These are phyloP conservation scores for Shinisaurus crocodilurus DNA, from an alignment of 2,113 vertebrate genomes.

Conservation along the genomic window DNA sequence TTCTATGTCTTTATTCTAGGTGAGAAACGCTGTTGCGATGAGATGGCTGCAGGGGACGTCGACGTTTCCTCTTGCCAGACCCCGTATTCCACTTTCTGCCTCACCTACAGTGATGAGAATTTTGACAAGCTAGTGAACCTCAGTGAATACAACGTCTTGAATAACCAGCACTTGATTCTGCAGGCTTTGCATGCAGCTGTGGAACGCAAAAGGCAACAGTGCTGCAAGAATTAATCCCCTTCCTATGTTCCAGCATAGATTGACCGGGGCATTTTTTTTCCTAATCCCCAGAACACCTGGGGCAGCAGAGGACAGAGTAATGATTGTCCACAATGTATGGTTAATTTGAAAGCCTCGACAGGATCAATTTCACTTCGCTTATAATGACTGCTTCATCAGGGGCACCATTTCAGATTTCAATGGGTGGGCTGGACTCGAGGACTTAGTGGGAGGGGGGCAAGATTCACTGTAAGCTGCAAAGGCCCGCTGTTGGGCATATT, in stretches of 20 bases:
- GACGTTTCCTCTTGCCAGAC: constrained; percentile 71
- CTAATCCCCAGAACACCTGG: background rate
- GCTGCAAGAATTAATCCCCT: constrained; percentile 34
- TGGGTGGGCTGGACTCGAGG: background rate
- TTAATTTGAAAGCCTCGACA: background rate
- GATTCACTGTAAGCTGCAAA: background rate
- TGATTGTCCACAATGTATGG: constrained; percentile 17
- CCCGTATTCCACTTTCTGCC: constrained; percentile 76
- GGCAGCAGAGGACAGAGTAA: rapidly evolving
- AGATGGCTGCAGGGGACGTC: constrained; percentile 75
- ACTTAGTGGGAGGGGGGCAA: background rate
- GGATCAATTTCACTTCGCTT: background rate
- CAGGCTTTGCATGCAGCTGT: constrained; percentile 70
- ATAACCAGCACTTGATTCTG: constrained; percentile 75
- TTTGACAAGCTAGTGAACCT: constrained; percentile 77
- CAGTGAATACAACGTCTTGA: constrained; percentile 80
- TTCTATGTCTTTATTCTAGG: constrained; percentile 59
- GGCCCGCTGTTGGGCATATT: background rate
- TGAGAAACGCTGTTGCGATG: constrained; percentile 72
- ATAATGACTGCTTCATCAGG: background rate
- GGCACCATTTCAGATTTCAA: background rate
- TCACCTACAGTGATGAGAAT: constrained; percentile 73
- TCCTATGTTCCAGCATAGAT: background rate
- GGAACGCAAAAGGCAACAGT: constrained; percentile 68
- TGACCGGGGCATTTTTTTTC: background rate